Evolutionary conservation across 2,113 vertebrate species (phyloP), one percentile per base, ranked within the genome.

Genomic region (Astur gentilis): DNA sequence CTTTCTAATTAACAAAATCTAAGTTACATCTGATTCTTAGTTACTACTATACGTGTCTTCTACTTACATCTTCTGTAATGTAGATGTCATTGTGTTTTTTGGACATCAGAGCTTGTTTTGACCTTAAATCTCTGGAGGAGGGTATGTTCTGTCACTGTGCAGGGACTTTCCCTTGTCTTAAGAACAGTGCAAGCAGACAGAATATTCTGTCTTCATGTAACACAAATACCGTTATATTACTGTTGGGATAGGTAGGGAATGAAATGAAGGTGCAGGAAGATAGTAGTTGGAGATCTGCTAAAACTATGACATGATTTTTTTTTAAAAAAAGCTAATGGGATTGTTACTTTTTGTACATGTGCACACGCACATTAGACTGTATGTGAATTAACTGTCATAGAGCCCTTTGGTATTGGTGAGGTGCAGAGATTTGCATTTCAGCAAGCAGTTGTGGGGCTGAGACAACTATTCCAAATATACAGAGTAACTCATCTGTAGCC

Each of bases 331-430:
- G 25, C 11, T 31, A 34, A 20, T 11, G 10, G 7, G 23, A 22
- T 73, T 83, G 22, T 49, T 85, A 5, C 19, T 45, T 61, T 64
- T 58, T 55, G 11, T 60, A 26, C 1, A 1, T 65, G 10, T 65
- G 32, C 15, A 34, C 4, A 3, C 0, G 0, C 7, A 27, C 5
- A 5, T 85, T 55, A 14, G n/a, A 23, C 23, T 50, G 8, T n/a
- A 2, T 29, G 17, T 89, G 54, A 67, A 44, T 88, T 32, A 72
- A 49, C 19, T 66, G 40, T 67, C 11, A 3, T 2, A 42, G 50
- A 91, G 27, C 38, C 15, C 9, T 23, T 40, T 60, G 17, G 44
- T 66, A 8, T 6, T 75, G 36, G 17, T 8, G 18, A 83, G 66
- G 36, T 80, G 54, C 61, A 65, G 58, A 78, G 75, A 42, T 40